Evolutionary conservation across 1,140 invertebrate genomes (phyloP).

Genomic region (Papilio machaon): DNA sequence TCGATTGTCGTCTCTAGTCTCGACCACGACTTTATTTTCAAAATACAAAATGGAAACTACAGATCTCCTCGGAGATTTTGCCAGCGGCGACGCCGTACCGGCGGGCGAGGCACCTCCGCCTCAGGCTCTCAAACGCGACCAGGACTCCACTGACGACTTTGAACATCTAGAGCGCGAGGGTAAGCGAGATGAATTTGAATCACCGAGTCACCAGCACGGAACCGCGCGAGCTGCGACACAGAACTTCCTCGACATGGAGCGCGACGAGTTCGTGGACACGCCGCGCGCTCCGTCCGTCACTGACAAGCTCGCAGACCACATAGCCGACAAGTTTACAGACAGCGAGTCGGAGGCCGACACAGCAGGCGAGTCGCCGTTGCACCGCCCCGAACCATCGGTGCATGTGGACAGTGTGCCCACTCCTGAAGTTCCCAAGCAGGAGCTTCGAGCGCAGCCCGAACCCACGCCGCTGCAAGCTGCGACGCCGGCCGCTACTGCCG

Average conservation of each 20-base stretch:
- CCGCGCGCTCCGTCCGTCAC: slow-evolving; percentile 64
- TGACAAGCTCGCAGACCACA: slow-evolving; percentile 68
- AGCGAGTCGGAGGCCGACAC: slow-evolving; percentile 80
- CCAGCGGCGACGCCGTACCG: slow-evolving; percentile 59
- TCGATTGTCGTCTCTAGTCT: slow-evolving; percentile 57
- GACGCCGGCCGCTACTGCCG: slow-evolving; percentile 41
- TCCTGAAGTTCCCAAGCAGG: slow-evolving; percentile 60
- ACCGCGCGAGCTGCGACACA: slow-evolving; percentile 77
- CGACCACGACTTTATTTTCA: slow-evolving; percentile 36
- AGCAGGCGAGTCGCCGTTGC: slow-evolving; percentile 68
- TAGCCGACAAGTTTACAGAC: slow-evolving; percentile 80
- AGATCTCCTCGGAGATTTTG: slow-evolving; percentile 68
- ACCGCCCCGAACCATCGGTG: slow-evolving; percentile 58
- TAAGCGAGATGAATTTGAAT: slow-evolving; percentile 64
- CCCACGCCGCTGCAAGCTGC: slow-evolving; percentile 55
- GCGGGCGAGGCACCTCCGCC: slow-evolving; percentile 47
- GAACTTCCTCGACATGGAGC: slow-evolving; percentile 82
- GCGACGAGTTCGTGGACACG: slow-evolving; percentile 72
- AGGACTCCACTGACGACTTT: slow-evolving; percentile 87
- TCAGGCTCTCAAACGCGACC: slow-evolving; percentile 81
- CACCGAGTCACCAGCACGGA: slow-evolving; percentile 62
- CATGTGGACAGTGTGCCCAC: slow-evolving; percentile 61
- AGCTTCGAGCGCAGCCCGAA: slow-evolving; percentile 47
- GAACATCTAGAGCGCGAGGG: slow-evolving; percentile 85
- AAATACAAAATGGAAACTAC: slow-evolving; percentile 63